Percentiles rank a stretch among this genome's conserved stretches.
Conservation (phyloP, 2,113 vertebrate species). For the Hyla sarda region DNA sequence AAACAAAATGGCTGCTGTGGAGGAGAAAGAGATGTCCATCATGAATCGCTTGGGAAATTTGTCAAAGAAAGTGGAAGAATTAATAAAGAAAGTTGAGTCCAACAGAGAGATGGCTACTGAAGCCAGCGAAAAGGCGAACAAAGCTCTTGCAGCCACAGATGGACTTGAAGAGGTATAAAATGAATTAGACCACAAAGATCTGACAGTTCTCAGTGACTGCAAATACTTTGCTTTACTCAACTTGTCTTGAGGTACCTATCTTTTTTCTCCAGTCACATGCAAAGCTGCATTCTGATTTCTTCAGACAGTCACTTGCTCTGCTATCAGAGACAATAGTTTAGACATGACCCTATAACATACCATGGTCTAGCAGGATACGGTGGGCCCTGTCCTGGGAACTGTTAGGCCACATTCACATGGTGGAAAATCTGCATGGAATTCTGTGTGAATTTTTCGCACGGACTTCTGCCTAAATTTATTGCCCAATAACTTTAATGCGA, state of each 20-base stretch:
- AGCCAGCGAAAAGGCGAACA: constrained; percentile 68
- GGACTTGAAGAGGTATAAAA: constrained; percentile 70
- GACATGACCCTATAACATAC: too few relatives aligned
- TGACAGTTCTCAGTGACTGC: background rate
- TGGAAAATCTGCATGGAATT: too few relatives aligned
- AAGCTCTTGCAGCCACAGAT: constrained; percentile 65
- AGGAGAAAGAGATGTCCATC: constrained; percentile 70
- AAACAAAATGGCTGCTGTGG: constrained; percentile 67
- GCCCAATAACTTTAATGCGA: too few relatives aligned
- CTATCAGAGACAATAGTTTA: too few relatives aligned
- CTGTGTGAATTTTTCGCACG: too few relatives aligned
- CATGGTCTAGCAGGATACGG: too few relatives aligned
- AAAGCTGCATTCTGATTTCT: background rate
- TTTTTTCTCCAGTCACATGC: background rate
- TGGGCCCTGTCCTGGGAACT: too few relatives aligned
- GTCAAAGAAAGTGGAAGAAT: constrained; percentile 64
- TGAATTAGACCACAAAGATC: background rate
- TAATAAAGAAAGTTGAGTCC: constrained; percentile 70
- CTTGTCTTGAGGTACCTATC: background rate
- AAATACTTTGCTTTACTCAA: background rate
- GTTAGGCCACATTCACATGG: too few relatives aligned
- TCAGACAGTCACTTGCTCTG: background rate
- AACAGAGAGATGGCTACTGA: constrained; percentile 70
- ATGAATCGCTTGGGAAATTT: constrained; percentile 75
- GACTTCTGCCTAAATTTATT: too few relatives aligned